Evolutionary conservation across 2,113 vertebrate species (phyloP).

Genomic region (Corythornis cristatus): DNA sequence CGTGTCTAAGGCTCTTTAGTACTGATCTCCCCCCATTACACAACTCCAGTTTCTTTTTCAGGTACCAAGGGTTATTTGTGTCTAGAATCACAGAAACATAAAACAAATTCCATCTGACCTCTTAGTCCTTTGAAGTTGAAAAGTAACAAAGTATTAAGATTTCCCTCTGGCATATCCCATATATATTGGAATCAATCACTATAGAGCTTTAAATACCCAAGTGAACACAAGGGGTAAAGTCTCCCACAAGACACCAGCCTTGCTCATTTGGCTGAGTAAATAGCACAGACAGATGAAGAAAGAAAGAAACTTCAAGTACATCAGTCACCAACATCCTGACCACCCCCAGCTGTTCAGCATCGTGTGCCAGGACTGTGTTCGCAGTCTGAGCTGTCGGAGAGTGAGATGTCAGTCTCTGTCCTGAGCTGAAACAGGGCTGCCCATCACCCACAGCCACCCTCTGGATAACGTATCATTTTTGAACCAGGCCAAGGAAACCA

Average conservation of each 20-base stretch:
- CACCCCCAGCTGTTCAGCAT: too few relatives aligned
- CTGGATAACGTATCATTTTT: rapidly evolving
- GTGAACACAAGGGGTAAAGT: background rate
- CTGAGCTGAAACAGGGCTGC: background rate
- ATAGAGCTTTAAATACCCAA: rapidly evolving
- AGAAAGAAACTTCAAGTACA: background rate
- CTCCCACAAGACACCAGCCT: background rate
- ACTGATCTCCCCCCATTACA: background rate
- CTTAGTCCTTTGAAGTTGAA: background rate
- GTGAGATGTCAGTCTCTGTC: rapidly evolving
- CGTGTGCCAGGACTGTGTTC: too few relatives aligned
- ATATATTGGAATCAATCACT: rapidly evolving
- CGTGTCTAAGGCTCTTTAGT: background rate
- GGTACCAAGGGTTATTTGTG: background rate
- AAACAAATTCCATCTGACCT: background rate
- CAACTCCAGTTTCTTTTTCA: too few relatives aligned
- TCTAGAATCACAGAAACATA: background rate
- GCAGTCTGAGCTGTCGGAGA: too few relatives aligned
- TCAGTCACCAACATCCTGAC: too few relatives aligned
- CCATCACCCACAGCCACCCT: rapidly evolving
- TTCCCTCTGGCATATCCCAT: rapidly evolving
- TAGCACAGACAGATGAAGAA: background rate
- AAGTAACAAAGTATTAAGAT: rapidly evolving
- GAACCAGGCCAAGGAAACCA: background rate
- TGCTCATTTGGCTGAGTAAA: background rate